Evolutionary conservation across 1,140 invertebrate genomes (phyloP), one percentile per base, ranked within the genome.

Genomic region (Eurosta solidaginis): DNA sequence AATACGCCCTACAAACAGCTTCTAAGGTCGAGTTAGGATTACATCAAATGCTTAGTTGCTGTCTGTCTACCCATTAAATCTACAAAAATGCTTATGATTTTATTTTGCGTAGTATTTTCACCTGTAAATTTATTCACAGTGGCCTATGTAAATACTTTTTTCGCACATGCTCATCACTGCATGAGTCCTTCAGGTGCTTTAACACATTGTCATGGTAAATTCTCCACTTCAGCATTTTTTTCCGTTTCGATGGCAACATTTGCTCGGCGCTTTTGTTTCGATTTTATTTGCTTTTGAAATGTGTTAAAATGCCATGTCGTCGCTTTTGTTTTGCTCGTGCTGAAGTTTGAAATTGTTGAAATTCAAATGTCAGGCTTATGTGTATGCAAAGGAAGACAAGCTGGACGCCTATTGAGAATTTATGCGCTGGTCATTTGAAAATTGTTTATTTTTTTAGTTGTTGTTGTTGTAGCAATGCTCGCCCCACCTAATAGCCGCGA

Each of bases 121-220:
- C 59, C 1, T 36, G n/a, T 17, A n/a, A 33, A 3, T n/a, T n/a
- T n/a, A n/a, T n/a, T n/a, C n/a, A n/a, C n/a, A n/a, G n/a, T n/a
- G n/a, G n/a, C 54, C 1, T 33, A 17, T 2, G 14, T 36, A n/a
- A 33, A 14, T 17, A 59, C n/a, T 14, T 47, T 20, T 68, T 68
- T 40, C 59, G 59, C 54, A 59, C 17, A 47, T 59, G 54, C 22
- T 27, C 3, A 29, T 22, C n/a, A n/a, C 45, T 33, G 54, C 22
- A 29, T 59, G 27, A 29, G 14, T 59, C 54, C 54, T 59, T 59
- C 54, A 59, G 54, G 54, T 59, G n/a, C n/a, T 59, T 59, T 59
- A 59, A 33, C 54, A 29, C 54, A 25, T 59, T 59, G 27, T 59
- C 54, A 59, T 59, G 54, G 54, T 29, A 25, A 59, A 59, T 33